phyloP scores from a whole-genome alignment of 2,888 invertebrate genomes.

The Dione juno region DNA sequence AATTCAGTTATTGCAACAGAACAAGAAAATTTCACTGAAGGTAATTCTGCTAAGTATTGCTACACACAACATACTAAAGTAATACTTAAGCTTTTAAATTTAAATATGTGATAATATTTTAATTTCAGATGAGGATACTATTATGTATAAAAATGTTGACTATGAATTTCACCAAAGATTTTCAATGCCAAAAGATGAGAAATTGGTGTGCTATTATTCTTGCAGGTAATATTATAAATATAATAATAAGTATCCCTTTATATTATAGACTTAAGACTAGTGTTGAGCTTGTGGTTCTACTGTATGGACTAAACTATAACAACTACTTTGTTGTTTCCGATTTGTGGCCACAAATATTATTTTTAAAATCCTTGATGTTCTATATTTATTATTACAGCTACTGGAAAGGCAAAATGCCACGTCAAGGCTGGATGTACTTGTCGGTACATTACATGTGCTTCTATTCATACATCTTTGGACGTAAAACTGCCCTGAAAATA shows the following conservation, averaged over 20 bases:
- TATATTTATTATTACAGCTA: slow-evolving; percentile 89
- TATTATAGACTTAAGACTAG: background rate
- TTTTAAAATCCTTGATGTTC: too few relatives aligned
- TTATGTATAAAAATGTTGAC: slow-evolving; percentile 89
- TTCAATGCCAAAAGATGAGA: slow-evolving; percentile 95
- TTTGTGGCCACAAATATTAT: too few relatives aligned
- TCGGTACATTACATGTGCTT: slow-evolving; percentile 98
- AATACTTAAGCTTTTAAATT: background rate
- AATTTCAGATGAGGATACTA: slow-evolving; percentile 91
- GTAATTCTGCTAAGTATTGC: slow-evolving; percentile 51
- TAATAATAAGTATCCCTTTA: background rate
- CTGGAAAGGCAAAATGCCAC: slow-evolving; percentile 95
- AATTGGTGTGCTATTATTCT: slow-evolving; percentile 96
- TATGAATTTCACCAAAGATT: slow-evolving; percentile 95
- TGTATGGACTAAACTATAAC: too few relatives aligned
- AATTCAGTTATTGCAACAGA: slow-evolving; percentile 95
- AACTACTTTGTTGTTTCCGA: too few relatives aligned
- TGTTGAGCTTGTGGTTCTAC: too few relatives aligned
- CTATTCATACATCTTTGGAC: slow-evolving; percentile 96
- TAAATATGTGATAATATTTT: background rate
- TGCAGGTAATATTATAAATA: slow-evolving; percentile 88
- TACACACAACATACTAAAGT: background rate
- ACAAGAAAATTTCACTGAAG: slow-evolving; percentile 84
- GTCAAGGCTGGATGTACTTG: slow-evolving; percentile 99
- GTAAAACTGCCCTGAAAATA: slow-evolving; percentile 93